phyloP scores from a whole-genome alignment of 1,140 invertebrate genomes.

The Coenobita brevimanus region DNA sequence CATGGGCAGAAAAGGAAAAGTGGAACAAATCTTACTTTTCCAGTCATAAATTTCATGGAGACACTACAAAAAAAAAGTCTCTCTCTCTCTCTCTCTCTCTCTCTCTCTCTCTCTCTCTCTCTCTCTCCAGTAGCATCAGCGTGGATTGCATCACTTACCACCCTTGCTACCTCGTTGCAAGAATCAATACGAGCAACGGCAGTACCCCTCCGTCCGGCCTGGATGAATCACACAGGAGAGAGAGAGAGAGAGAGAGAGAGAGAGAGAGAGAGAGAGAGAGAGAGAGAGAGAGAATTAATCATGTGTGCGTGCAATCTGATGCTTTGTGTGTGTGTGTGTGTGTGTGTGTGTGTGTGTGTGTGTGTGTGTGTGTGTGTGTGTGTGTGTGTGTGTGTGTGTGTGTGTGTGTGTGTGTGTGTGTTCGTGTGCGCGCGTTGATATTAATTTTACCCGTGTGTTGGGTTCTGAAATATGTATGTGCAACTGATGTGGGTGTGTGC shows the following conservation, averaged over 20 bases:
- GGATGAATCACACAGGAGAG: background rate
- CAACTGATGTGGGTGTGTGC: background rate
- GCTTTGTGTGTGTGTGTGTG: background rate
- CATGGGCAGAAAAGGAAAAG: background rate
- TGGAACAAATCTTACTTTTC: no score
- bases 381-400: background rate
- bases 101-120: background rate
- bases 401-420: background rate
- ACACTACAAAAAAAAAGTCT: no score
- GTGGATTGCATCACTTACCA: constrained; percentile 46
- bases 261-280: no score
- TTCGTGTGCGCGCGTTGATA: background rate
- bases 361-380: background rate
- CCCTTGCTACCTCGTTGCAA: constrained; percentile 10
- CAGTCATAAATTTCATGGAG: no score
- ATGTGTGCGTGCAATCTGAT: no score
- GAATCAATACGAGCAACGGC: constrained; percentile 23
- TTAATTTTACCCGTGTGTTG: background rate
- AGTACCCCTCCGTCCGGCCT: background rate
- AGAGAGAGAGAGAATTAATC: no score
- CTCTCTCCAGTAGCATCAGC: background rate
- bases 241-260: no score
- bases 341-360: background rate
- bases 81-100: constrained; percentile 28
- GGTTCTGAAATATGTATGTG: background rate